Percentiles rank a stretch among this genome's conserved stretches.
Conservation (phyloP, 1,140 invertebrate species). For the Plutomurus gul region DNA sequence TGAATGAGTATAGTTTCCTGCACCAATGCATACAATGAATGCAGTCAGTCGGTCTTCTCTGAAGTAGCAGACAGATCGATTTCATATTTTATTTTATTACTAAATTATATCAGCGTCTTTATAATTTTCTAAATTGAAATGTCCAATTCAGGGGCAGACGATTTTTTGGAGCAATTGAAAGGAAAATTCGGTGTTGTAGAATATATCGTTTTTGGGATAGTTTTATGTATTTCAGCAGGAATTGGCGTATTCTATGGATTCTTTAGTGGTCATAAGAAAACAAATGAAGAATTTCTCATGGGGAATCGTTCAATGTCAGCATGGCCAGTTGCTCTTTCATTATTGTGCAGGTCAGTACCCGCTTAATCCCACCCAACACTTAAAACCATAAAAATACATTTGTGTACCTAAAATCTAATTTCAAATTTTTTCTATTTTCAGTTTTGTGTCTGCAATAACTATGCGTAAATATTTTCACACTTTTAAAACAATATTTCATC, state of each 20-base stretch:
- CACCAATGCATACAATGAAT: too few relatives aligned
- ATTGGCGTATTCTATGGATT: constrained; percentile 45
- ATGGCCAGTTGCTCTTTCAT: constrained; percentile 37
- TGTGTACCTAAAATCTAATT: background rate
- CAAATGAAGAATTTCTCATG: constrained; percentile 43
- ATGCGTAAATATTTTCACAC: constrained; percentile 84
- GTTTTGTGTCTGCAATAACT: constrained; percentile 84
- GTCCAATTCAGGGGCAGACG: background rate
- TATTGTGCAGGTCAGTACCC: constrained; percentile 34
- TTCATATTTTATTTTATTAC: too few relatives aligned
- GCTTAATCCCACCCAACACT: background rate
- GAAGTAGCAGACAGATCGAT: too few relatives aligned
- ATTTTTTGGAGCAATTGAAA: background rate
- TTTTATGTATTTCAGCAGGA: constrained; percentile 28
- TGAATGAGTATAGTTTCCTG: too few relatives aligned
- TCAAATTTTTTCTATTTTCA: background rate
- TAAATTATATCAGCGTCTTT: too few relatives aligned
- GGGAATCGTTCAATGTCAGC: constrained; percentile 39
- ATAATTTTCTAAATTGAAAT: too few relatives aligned
- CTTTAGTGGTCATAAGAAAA: constrained; percentile 31
- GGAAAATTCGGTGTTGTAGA: constrained; percentile 58
- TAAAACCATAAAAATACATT: background rate
- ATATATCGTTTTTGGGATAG: constrained; percentile 65
- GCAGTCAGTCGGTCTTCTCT: too few relatives aligned
- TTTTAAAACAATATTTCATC: constrained; percentile 64